Base-by-base conservation (phyloP, 1,140 invertebrate genomes). In the Neodiprion lecontei region DNA sequence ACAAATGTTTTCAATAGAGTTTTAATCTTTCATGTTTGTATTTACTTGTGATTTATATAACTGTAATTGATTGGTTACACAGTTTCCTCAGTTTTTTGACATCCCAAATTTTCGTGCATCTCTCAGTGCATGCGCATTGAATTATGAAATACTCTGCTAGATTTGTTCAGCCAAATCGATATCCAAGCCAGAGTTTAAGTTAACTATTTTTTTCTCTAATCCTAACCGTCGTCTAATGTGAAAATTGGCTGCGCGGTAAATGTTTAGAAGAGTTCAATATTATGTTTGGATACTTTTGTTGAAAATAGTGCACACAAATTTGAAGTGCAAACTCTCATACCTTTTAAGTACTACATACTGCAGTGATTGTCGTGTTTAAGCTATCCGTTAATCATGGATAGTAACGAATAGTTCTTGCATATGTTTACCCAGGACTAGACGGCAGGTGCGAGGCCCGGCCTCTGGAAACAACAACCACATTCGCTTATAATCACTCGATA, bases 381-480 rank as follows among this genome's bases (percentile, higher is more conserved):
- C 3, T 69, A 23, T 12, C 40, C 21, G 11, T 12, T 17, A 69
- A 69, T 11, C 10, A 23, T 14, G 40, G 40, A 69, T 23, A 23
- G 17, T 47, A 23, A 61, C 11, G 21, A 12, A 21, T 7, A 23
- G 67, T 12, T 69, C 11, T 77, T 75, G 72, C 61, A 69, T 83
- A 68, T 87, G 82, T 87, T 82, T 67, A 74, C 84, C 79, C 77
- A 88, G 88, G 86, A 83, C 81, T 83, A 87, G 86, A 78, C 82
- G 88, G 76, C 86, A 87, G 75, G 81, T 86, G 76, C 83, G 86
- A 84, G 83, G 82, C 81, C 82, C 85, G 79, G 81, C 85, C 76
- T 80, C 83, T 73, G 87, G 85, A 82, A 89, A 88, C 86, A 88
- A 87, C 86, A 89, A 88, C 79, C 86, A 87, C 79, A 88, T 88